phyloP scores from a whole-genome alignment of 92 coral and sea anemone genomes.

The Porites lobata region DNA sequence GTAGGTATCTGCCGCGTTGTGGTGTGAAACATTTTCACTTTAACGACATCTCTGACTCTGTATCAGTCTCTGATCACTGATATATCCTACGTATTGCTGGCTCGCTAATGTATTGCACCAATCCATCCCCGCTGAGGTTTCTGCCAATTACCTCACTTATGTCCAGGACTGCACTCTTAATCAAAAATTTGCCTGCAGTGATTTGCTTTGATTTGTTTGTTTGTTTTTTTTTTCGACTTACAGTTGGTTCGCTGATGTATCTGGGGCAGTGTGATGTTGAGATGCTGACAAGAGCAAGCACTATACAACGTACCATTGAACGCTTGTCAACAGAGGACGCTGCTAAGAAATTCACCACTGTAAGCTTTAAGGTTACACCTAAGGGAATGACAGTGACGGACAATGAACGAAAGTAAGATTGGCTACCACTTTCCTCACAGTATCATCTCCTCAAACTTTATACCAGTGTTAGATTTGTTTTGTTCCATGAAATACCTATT shows the following conservation, averaged over 20 bases:
- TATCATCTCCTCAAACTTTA: too few species aligned
- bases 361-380: slow-evolving; percentile 87
- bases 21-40: too few species aligned
- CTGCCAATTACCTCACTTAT: too few species aligned
- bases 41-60: too few species aligned
- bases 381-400: slow-evolving; percentile 97
- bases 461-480: too few species aligned
- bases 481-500: too few species aligned
- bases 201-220: background rate
- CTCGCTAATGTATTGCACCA: too few species aligned
- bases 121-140: too few species aligned
- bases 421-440: background rate
- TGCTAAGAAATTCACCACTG: slow-evolving; percentile 81
- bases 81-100: too few species aligned
- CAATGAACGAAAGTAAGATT: slow-evolving; percentile 94
- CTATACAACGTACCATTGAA: slow-evolving; percentile 90
- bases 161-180: background rate
- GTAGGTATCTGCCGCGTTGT: background rate
- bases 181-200: too few species aligned
- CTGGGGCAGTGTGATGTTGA: slow-evolving; percentile 91
- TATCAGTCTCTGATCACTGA: too few species aligned
- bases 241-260: slow-evolving; percentile 91
- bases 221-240: background rate
- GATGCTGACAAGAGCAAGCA: slow-evolving; percentile 89
- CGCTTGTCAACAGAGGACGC: slow-evolving; percentile 79